These are phyloP conservation scores for Aphelinus certus DNA, from an alignment of 1,140 invertebrate genomes.

Conservation along the genomic window DNA sequence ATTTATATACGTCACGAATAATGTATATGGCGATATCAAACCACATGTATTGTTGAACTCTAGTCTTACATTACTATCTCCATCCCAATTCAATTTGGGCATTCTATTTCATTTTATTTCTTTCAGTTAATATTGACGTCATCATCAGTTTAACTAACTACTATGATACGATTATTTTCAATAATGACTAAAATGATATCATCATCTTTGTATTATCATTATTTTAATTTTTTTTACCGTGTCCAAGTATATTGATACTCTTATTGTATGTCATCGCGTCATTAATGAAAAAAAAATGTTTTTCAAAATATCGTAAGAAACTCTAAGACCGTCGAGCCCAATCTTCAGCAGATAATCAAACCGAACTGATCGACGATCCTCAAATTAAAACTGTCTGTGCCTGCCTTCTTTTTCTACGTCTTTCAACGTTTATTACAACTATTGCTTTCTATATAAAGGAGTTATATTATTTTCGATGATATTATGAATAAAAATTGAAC, in stretches of 20 bases:
- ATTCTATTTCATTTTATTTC: constrained; percentile 40
- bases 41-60: constrained; percentile 64
- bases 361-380: constrained; percentile 10
- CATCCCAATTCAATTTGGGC: constrained; percentile 46
- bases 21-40: constrained; percentile 54
- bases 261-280: constrained; percentile 1
- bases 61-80: constrained; percentile 63
- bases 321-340: constrained; percentile 11
- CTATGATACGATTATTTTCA: background rate
- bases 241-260: background rate
- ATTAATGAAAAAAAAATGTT: constrained; percentile 30
- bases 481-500: background rate
- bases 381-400: constrained; percentile 22
- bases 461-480: constrained; percentile 11
- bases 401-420: constrained; percentile 18
- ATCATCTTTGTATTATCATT: constrained; percentile 3
- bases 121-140: background rate
- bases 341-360: constrained; percentile 24
- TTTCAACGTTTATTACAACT: constrained; percentile 24
- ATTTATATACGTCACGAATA: constrained; percentile 60
- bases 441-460: constrained; percentile 15
- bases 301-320: constrained; percentile 30
- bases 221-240: constrained; percentile 4
- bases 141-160: background rate
- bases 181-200: background rate